These are phyloP conservation scores for Chondrilla cf. caribensis DNA, from an alignment of 37 sponge, comb jelly and placozoan species.

Conservation along the genomic window DNA sequence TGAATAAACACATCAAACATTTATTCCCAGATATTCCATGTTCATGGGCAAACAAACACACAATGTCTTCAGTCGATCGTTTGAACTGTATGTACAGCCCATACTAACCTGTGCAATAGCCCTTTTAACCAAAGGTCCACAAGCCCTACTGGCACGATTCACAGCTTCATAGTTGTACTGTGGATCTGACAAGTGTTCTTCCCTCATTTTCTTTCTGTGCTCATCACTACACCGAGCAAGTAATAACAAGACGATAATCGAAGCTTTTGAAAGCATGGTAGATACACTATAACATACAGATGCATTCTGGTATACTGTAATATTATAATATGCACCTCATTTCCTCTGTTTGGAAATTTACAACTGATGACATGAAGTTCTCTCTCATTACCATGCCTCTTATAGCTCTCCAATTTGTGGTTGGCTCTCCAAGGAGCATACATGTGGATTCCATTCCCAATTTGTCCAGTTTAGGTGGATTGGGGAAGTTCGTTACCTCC, in stretches of 20 bases:
- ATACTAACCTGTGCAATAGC: conserved; percentile 86
- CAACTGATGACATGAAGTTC: conserved; percentile 84
- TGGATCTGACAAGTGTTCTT: conserved; percentile 64
- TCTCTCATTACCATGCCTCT: conserved; percentile 78
- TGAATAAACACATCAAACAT: no score
- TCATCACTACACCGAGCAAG: conserved; percentile 42
- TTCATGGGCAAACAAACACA: no score
- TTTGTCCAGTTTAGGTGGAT: conserved; percentile 86
- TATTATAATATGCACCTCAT: conserved; percentile 42
- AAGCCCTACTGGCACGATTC: conserved; percentile 88
- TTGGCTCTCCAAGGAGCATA: conserved; percentile 84
- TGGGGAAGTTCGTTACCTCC: conserved; percentile 78
- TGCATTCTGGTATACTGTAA: no score
- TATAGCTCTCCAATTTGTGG: conserved; percentile 85
- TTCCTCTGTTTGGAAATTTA: conserved; percentile 86
- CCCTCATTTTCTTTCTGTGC: conserved; percentile 60
- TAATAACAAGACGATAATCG: no score
- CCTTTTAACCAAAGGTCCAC: conserved; percentile 95
- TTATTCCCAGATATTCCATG: no score
- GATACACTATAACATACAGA: no score
- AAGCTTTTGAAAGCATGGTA: no score
- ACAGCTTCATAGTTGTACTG: conserved; percentile 85
- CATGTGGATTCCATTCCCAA: conserved; percentile 92
- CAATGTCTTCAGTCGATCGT: no score
- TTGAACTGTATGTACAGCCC: no score